Conservation (phyloP, 2,113 vertebrate species). For the Abramis brama region DNA sequence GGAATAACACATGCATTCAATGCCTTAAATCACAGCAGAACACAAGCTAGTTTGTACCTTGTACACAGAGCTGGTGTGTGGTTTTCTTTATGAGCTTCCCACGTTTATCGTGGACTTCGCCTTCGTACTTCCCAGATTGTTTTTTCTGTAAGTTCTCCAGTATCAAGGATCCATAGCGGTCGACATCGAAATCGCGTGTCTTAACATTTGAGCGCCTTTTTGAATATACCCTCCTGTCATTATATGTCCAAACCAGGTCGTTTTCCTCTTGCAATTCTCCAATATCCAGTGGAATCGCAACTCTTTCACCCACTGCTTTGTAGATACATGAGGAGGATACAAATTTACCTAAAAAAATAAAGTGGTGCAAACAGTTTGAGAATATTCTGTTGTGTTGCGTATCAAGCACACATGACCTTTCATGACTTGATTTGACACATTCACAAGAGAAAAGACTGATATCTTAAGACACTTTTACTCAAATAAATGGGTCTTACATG, state of each 20-base stretch:
- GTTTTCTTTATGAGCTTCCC: neutral
- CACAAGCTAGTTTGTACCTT: neutral
- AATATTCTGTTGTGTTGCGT: neutral
- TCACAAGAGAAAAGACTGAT: neutral
- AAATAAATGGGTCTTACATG: neutral
- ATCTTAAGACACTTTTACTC: neutral
- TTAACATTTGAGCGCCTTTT: neutral
- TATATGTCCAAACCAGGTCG: neutral
- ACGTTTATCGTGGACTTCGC: fast-evolving
- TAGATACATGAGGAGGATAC: neutral
- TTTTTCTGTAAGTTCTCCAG: neutral
- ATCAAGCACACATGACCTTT: neutral
- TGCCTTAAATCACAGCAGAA: neutral
- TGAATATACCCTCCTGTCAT: fast-evolving
- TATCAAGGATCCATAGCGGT: neutral
- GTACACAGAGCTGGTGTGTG: neutral
- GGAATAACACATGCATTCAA: no score
- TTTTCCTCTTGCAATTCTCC: neutral
- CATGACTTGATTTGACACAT: neutral
- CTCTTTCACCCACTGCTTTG: neutral
- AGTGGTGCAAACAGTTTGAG: neutral
- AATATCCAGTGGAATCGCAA: neutral
- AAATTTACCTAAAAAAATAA: neutral
- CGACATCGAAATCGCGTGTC: fast-evolving
- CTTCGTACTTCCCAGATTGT: neutral